Conservation (phyloP, 2,113 vertebrate species). For the Calidris pygmaea region DNA sequence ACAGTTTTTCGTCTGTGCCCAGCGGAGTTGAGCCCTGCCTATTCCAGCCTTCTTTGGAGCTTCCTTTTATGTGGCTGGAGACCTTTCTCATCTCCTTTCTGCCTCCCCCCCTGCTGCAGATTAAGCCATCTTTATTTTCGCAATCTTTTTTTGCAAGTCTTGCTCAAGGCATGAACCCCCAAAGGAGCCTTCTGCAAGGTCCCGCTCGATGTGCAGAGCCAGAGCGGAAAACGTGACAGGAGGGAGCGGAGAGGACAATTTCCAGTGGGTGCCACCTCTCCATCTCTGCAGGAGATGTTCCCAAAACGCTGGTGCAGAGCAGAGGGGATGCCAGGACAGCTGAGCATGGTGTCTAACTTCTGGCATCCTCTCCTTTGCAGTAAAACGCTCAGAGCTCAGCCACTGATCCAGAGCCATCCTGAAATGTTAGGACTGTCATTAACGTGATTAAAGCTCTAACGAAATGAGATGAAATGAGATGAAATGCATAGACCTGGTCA, state of each 20-base stretch:
- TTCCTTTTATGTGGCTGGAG: background rate
- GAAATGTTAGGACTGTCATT: constrained; percentile 29
- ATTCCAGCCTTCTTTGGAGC: background rate
- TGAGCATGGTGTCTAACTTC: background rate
- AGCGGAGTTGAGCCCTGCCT: background rate
- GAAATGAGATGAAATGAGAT: background rate
- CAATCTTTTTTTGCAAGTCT: background rate
- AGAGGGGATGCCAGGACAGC: background rate
- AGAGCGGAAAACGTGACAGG: background rate
- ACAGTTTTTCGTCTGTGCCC: background rate
- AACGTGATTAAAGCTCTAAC: constrained; percentile 7
- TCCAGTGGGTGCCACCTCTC: background rate
- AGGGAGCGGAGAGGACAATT: background rate
- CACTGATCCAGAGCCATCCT: background rate
- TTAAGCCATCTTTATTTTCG: background rate
- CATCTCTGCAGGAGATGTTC: background rate
- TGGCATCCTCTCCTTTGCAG: background rate
- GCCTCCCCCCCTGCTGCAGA: background rate
- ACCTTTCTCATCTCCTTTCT: background rate
- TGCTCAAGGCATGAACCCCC: background rate
- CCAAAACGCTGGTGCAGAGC: background rate
- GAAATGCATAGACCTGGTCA: background rate
- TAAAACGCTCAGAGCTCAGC: background rate
- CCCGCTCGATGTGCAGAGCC: fast-evolving
- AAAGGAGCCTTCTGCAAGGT: background rate